Evolutionary conservation across 2,113 vertebrate genomes (phyloP).

Genomic region (Chaetops frenatus): DNA sequence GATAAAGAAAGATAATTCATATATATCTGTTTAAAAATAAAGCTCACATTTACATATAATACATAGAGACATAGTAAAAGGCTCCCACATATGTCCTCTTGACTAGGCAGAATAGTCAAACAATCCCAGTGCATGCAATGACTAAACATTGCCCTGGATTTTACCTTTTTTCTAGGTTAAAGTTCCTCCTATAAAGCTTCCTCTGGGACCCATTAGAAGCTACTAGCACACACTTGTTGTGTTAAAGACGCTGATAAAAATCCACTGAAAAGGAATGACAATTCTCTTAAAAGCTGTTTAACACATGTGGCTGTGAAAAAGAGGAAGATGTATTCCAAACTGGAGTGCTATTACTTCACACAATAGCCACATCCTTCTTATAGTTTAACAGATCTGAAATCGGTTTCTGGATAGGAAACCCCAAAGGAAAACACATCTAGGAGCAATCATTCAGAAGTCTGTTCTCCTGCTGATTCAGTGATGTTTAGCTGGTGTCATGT

Average conservation of each 20-base stretch:
- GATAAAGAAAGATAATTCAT: slow-evolving; percentile 21
- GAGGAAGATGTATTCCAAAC: neutral
- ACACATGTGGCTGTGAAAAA: neutral
- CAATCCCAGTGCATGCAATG: neutral
- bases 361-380: neutral
- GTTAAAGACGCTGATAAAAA: neutral
- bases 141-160: neutral
- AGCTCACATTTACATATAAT: neutral
- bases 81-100: neutral
- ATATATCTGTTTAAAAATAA: slow-evolving; percentile 7
- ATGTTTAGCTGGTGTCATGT: neutral
- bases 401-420: neutral
- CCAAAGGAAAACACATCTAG: neutral
- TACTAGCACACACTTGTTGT: neutral
- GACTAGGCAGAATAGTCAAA: neutral
- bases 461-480: neutral
- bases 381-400: neutral
- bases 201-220: neutral
- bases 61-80: neutral
- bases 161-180: neutral
- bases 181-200: neutral
- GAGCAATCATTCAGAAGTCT: neutral
- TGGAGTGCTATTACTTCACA: neutral
- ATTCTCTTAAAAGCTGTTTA: neutral
- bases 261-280: neutral